These are phyloP conservation scores for Temnothorax longispinosus DNA, from an alignment of 1,140 invertebrate genomes.

Conservation along the genomic window DNA sequence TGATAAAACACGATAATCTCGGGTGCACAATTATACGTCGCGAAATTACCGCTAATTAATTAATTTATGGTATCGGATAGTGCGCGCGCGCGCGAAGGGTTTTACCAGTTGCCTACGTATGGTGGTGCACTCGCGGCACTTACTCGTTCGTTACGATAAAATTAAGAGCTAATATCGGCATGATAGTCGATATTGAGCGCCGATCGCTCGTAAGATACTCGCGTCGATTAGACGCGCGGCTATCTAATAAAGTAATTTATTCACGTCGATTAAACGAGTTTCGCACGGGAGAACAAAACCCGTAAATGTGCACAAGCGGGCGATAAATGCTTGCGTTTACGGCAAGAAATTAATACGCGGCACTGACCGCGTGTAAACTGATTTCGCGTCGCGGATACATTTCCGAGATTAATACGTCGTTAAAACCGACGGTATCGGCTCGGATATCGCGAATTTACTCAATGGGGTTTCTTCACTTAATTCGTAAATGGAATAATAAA, in stretches of 20 bases:
- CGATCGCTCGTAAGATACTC: conserved; percentile 17
- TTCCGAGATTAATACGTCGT: conserved; percentile 13
- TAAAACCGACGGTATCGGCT: background rate
- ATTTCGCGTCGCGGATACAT: background rate
- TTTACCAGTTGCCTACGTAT: background rate
- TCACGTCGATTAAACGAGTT: conserved; percentile 2
- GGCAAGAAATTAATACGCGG: background rate
- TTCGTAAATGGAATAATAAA: background rate
- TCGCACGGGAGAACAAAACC: background rate
- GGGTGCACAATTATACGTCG: conserved; percentile 26
- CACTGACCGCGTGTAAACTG: background rate
- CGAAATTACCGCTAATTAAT: conserved; percentile 34
- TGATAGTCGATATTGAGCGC: background rate
- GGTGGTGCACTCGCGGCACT: background rate
- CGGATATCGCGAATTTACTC: background rate
- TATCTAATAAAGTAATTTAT: conserved; percentile 33
- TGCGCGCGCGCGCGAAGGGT: background rate
- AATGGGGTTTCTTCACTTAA: background rate
- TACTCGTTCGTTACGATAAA: conserved; percentile 5
- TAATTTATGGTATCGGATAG: conserved; percentile 13
- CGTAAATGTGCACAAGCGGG: background rate
- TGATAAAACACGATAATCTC: conserved; percentile 26
- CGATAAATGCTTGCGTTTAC: conserved; percentile 6
- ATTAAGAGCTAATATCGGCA: background rate
- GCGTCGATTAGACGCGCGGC: background rate